Evolutionary conservation across 1,140 invertebrate genomes (phyloP), one percentile per base, ranked within the genome.

Genomic region (Eriosoma lanigerum): DNA sequence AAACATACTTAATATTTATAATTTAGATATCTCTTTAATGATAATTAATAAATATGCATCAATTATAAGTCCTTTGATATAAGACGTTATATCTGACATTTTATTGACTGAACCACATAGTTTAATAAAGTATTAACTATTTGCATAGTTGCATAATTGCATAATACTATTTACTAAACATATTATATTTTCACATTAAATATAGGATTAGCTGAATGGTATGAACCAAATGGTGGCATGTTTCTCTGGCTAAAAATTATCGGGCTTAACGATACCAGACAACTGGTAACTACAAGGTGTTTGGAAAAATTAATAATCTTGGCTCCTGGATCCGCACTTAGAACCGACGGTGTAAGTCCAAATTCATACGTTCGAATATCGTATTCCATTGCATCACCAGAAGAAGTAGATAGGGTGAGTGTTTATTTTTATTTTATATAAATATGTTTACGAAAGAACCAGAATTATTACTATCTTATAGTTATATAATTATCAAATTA

Each of bases 231-330:
- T 1, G 92, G 90, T 19, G 93, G 93, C 1, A 91, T 94, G 88
- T 94, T 93, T 85, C 86, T 93, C 15, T 94, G 93, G 93, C 87
- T 94, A 15, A 89, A 90, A 84, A 88, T 93, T 1, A 86, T 85
- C 13, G 90, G 88, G 9, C 86, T 94, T 0, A 85, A 88, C 0
- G 92, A 94, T 83, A 91, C 92, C 4, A 91, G 90, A 85, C 89
- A 91, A 81, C 90, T 94, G 89, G 89, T 94, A 2, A 89, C 90
- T 87, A 87, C 90, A 76, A 85, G 89, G 82, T 91, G 90, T 15
- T 83, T 88, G 9, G 81, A 84, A 0, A 85, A 87, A 56, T 88
- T 90, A 15, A 88, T 93, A 0, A 89, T 91, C 82, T 86, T 93
- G 78, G 88, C 92, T 0, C 92, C 92, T 1, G 93, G 92, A 1